Evolutionary conservation across 2,888 invertebrate genomes (phyloP), one percentile per base, ranked within the genome.

Genomic region (Leucophenga maculata): DNA sequence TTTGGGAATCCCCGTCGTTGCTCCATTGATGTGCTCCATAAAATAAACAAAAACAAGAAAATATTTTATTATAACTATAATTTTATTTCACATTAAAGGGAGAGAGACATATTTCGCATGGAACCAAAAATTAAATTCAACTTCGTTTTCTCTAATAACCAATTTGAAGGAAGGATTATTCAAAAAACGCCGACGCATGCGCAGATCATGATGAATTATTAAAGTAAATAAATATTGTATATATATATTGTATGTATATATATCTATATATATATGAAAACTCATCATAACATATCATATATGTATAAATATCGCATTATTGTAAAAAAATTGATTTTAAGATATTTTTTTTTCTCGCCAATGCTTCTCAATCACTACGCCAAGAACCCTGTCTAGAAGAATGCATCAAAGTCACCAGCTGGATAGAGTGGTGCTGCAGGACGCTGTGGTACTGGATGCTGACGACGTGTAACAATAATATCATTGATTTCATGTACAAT

Each of bases 401-500:
- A 83, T 48, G 68, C 80, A 64, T 84, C 84, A 57, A 86, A 85
- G 32, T 80, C 78, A 16, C 70, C 72, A 20, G 71, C 71, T 6
- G 75, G 76, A 69, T 76, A 78, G n/a, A 73, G 73, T 0, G 72
- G 74, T 9, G 62, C 22, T 13, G 18, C 48, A 11, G 82, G 82
- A 14, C 77, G 75, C 31, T 72, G 80, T 11, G 82, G 80, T 18
- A 73, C 65, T 55, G 62, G 67, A 50, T 64, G 71, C 46, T 74
- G 75, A 18, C 78, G 77, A 6, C 77, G 73, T 18, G 84, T 79
- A 54, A 85, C 83, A 67, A 89, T 87, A 57, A 89, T 80, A 74
- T 89, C 89, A 72, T 89, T 89, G 65, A 89, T 85, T 76, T 89
- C 89, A 72, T 89, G 89, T 3, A 89, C 76, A 68, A 89, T 86